Evolutionary conservation across 2,797 vertebrate species (phyloP), one percentile per base, ranked within the genome.

Genomic region (Onychomys arenicola): DNA sequence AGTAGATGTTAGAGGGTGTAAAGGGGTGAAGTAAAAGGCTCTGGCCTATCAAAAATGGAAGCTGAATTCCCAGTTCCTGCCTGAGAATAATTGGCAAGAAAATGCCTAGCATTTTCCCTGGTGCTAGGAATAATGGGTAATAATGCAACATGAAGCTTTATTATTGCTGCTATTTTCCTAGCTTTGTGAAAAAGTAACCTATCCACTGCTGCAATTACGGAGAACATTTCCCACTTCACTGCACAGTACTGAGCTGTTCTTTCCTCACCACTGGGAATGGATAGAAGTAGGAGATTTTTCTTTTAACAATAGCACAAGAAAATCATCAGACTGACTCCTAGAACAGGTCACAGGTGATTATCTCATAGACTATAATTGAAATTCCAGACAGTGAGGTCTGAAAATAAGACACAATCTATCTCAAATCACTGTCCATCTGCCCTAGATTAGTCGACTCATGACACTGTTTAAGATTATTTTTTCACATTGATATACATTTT

Each of bases 191-290:
- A 95, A 97, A 21, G 43, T 67, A 78, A 67, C 23, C 6, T 93
- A 91, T 71, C 46, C 7, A 34, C 86, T 84, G 63, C 13, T 59
- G 19, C 13, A 57, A 46, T 93, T 80, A 75, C 9, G 91, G 63
- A 89, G 43, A 86, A 75, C 11, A 52, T 92, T 97, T 89, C 52
- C 95, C 63, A 59, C 67, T 94, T 96, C 46, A 34, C 21, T 57
- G 87, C 14, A 55, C 23, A 67, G 57, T 37, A 40, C 69, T 57
- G 34, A 95, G 67, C 75, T 87, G 69, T 94, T 49, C 25, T 82
- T 86, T 76, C 73, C 89, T 85, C 34, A 75, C 55, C 78, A 57
- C 27, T 78, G 67, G 11, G 43, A 75, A 25, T 52, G 52, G 49
- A 95, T 43, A 82, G 25, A 78, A 2, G 6, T 52, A 8, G 73